phyloP scores from a whole-genome alignment of 1,140 invertebrate species.

The Penaeus indicus region DNA sequence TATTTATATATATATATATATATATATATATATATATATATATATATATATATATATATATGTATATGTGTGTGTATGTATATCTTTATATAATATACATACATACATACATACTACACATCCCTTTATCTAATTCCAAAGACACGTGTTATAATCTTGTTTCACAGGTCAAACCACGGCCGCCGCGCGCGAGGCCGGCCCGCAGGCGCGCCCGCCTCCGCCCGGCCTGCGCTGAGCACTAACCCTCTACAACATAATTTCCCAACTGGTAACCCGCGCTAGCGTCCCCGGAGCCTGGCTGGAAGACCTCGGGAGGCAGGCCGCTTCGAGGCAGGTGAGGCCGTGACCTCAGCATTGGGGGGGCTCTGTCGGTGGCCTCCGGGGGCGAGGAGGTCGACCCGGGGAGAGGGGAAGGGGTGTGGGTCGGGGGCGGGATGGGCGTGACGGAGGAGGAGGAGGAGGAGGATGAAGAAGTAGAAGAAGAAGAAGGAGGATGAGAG shows the following conservation, averaged over 20 bases:
- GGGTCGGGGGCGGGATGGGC: background rate
- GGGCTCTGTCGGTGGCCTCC: slow-evolving; percentile 4
- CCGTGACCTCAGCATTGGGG: slow-evolving; percentile 15
- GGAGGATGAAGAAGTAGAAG: background rate
- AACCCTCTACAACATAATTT: slow-evolving; percentile 41
- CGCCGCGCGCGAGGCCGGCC: no score
- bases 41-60: background rate
- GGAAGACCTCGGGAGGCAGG: background rate
- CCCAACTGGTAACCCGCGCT: slow-evolving; percentile 38
- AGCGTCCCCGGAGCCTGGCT: slow-evolving; percentile 2
- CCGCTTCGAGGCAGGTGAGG: slow-evolving; percentile 8
- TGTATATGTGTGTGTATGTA: background rate
- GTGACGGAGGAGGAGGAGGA: slow-evolving; percentile 6
- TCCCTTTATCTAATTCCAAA: background rate
- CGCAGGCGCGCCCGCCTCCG: no score
- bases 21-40: no score
- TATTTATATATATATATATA: no score
- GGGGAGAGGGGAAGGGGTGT: background rate
- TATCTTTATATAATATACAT: background rate
- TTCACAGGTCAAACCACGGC: no score
- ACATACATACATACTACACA: slow-evolving; percentile 28
- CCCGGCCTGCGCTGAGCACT: background rate
- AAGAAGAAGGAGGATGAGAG: background rate
- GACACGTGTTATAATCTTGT: background rate
- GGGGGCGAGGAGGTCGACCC: background rate